Evolutionary conservation across 2,113 vertebrate genomes (phyloP).

Genomic region (Nansenia antarctica): DNA sequence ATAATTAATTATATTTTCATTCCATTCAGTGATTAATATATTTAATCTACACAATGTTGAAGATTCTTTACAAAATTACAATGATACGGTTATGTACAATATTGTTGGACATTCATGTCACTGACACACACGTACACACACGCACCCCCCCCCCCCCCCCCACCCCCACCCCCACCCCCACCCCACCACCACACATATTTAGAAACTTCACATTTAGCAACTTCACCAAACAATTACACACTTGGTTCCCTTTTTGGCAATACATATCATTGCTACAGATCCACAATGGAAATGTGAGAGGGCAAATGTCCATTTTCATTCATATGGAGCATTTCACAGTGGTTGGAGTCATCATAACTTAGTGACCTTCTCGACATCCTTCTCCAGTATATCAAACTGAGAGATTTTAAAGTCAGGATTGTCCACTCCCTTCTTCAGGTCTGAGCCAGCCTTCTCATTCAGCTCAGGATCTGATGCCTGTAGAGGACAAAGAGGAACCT

Average conservation of each 20-base stretch:
- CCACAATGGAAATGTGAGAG: not conserved
- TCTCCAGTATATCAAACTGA: constrained; percentile 34
- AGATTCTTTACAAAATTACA: too few species aligned
- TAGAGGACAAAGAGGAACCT: not conserved
- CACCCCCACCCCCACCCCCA: too few species aligned
- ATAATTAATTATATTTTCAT: not conserved
- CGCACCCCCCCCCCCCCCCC: too few species aligned
- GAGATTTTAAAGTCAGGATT: constrained; percentile 50
- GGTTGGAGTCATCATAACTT: constrained; percentile 48
- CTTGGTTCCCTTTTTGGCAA: not conserved
- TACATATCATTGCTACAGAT: not conserved
- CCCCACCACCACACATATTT: too few species aligned
- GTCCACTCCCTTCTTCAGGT: constrained; percentile 41
- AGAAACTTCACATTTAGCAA: too few species aligned
- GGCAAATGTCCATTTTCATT: not conserved
- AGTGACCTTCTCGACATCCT: constrained; percentile 51
- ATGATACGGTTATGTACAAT: too few species aligned
- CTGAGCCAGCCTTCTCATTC: constrained; percentile 41
- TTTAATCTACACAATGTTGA: not conserved
- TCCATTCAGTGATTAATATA: too few species aligned
- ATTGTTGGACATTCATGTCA: too few species aligned
- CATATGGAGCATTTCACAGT: not conserved
- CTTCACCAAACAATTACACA: not conserved
- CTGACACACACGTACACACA: too few species aligned
- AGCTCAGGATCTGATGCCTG: constrained; percentile 48